Evolutionary conservation across 1,140 invertebrate genomes (phyloP).

Genomic region (Tetragonula clypearis): DNA sequence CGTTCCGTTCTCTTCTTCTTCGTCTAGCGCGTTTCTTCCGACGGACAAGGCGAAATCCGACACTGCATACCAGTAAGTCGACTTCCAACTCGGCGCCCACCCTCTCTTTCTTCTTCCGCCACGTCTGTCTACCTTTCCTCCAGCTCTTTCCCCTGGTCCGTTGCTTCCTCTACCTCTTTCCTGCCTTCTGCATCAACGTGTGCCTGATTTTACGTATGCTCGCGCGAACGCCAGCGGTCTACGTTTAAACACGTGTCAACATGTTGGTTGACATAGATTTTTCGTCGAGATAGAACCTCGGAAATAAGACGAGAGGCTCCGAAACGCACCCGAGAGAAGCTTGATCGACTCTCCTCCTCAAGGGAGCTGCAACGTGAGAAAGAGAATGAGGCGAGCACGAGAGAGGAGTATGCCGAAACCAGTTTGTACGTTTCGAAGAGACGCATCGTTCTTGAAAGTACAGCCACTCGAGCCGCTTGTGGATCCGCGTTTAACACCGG

Average conservation of each 20-base stretch:
- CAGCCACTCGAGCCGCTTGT: slow-evolving; percentile 42
- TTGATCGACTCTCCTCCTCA: slow-evolving; percentile 64
- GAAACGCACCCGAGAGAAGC: slow-evolving; percentile 52
- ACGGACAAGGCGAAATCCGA: slow-evolving; percentile 71
- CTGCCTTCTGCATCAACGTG: slow-evolving; percentile 9
- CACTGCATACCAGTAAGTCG: slow-evolving; percentile 71
- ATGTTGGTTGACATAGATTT: slow-evolving; percentile 77
- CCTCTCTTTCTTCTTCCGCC: slow-evolving; percentile 35
- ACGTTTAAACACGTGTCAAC: slow-evolving; percentile 76
- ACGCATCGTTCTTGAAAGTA: slow-evolving; percentile 42
- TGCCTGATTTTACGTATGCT: slow-evolving; percentile 41
- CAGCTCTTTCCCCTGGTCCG: neutral
- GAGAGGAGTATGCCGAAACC: slow-evolving; percentile 64
- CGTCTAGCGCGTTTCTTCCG: slow-evolving; percentile 45
- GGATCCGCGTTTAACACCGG: slow-evolving; percentile 65
- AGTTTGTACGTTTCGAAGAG: slow-evolving; percentile 65
- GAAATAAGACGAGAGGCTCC: slow-evolving; percentile 70
- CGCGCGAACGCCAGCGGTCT: slow-evolving; percentile 45
- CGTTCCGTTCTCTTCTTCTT: slow-evolving; percentile 46
- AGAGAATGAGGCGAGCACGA: slow-evolving; percentile 46
- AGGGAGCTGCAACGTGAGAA: slow-evolving; percentile 47
- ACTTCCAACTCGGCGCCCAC: slow-evolving; percentile 58
- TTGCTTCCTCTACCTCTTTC: slow-evolving; percentile 8
- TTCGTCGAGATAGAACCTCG: slow-evolving; percentile 72
- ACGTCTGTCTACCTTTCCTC: slow-evolving; percentile 10